These are phyloP conservation scores for Hypanus sabinus DNA, from an alignment of 2,113 vertebrate species.

Conservation along the genomic window DNA sequence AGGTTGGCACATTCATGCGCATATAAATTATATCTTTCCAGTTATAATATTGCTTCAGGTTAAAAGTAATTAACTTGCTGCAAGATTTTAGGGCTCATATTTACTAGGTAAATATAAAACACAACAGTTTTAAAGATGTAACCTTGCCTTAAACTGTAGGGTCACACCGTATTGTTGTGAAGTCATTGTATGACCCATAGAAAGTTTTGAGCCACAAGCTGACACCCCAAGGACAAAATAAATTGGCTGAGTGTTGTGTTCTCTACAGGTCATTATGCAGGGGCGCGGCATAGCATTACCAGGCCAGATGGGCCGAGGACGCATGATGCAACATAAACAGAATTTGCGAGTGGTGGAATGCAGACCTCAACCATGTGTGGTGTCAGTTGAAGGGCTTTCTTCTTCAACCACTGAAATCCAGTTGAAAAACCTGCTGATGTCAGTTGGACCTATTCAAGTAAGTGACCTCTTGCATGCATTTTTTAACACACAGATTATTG, in stretches of 20 bases:
- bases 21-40: neutral
- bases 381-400: slow-evolving; percentile 92
- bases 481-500: slow-evolving; percentile 21
- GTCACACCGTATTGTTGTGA: neutral
- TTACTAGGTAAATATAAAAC: neutral
- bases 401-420: slow-evolving; percentile 85
- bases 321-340: slow-evolving; percentile 70
- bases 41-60: neutral
- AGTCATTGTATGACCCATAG: neutral
- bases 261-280: slow-evolving; percentile 74
- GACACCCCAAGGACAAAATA: slow-evolving; percentile 45
- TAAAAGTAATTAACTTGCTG: neutral
- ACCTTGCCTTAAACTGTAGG: neutral
- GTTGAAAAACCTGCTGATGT: slow-evolving; percentile 84
- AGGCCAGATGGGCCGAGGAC: slow-evolving; percentile 69
- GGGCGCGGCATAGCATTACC: slow-evolving; percentile 70
- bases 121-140: neutral
- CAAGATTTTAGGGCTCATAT: neutral
- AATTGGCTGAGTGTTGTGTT: slow-evolving; percentile 48
- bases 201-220: slow-evolving; percentile 15
- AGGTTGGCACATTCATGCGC: too few relatives aligned
- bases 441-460: slow-evolving; percentile 94
- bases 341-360: slow-evolving; percentile 68
- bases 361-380: slow-evolving; percentile 69
- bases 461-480: slow-evolving; percentile 40